These are phyloP conservation scores for Brienomyrus brachyistius DNA, from an alignment of 2,113 vertebrate species.

Conservation along the genomic window DNA sequence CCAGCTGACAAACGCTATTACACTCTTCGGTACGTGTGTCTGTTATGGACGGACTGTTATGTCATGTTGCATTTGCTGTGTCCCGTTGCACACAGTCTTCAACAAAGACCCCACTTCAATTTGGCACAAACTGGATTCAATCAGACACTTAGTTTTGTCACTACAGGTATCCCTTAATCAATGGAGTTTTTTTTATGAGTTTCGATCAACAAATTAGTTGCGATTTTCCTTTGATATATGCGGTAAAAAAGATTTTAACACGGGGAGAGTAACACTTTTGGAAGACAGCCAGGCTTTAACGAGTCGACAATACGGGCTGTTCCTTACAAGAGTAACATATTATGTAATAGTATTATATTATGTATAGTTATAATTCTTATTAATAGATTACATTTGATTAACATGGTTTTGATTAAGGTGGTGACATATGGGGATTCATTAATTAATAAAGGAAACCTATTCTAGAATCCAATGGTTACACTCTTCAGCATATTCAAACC, in stretches of 20 bases:
- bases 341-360: neutral
- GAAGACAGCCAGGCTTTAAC: neutral
- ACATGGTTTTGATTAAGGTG: neutral
- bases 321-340: neutral
- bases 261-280: neutral
- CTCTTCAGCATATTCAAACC: neutral
- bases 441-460: neutral
- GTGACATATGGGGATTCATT: neutral
- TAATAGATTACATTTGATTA: neutral
- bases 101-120: neutral
- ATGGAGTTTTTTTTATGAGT: neutral
- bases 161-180: neutral
- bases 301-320: neutral
- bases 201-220: neutral
- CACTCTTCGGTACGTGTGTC: slow-evolving; percentile 68
- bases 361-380: neutral
- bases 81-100: neutral
- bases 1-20: slow-evolving; percentile 69
- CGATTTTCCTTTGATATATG: neutral
- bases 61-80: neutral
- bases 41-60: neutral
- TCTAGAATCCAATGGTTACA: neutral
- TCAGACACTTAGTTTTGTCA: neutral
- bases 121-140: neutral
- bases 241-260: neutral